Percentiles rank a stretch among this genome's conserved stretches.
Conservation (phyloP, 2,113 vertebrate genomes). For the Mystacornis crossleyi region DNA sequence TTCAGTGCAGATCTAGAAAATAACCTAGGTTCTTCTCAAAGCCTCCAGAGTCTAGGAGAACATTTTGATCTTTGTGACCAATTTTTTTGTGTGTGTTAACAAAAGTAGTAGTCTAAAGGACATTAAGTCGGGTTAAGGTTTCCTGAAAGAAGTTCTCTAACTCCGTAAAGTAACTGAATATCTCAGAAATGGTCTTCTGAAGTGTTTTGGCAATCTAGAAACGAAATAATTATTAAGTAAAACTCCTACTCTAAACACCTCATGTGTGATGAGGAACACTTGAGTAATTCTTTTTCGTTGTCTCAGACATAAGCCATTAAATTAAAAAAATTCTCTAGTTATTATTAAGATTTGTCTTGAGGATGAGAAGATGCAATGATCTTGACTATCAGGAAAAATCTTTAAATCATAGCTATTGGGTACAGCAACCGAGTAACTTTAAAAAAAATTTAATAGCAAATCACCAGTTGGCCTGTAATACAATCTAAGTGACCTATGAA, state of each 20-base stretch:
- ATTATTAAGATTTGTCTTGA: background rate
- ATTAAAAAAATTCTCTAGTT: background rate
- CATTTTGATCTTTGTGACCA: background rate
- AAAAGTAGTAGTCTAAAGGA: background rate
- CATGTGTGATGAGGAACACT: background rate
- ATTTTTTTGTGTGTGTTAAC: background rate
- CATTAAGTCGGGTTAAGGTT: background rate
- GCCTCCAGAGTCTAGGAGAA: background rate
- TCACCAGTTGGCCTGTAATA: background rate
- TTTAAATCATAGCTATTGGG: background rate
- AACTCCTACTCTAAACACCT: background rate
- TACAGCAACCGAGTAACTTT: background rate
- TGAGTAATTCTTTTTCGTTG: background rate
- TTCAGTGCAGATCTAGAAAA: background rate
- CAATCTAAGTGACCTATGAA: background rate
- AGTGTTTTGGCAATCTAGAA: background rate
- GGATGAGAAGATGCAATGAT: background rate
- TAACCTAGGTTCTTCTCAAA: background rate
- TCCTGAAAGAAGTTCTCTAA: background rate
- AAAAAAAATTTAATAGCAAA: background rate
- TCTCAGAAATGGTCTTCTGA: background rate
- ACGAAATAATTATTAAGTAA: background rate
- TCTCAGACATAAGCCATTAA: background rate
- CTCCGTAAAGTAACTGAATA: background rate
- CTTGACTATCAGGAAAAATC: background rate